phyloP scores from a whole-genome alignment of 2,113 vertebrate species.

The Nothoprocta perdicaria region DNA sequence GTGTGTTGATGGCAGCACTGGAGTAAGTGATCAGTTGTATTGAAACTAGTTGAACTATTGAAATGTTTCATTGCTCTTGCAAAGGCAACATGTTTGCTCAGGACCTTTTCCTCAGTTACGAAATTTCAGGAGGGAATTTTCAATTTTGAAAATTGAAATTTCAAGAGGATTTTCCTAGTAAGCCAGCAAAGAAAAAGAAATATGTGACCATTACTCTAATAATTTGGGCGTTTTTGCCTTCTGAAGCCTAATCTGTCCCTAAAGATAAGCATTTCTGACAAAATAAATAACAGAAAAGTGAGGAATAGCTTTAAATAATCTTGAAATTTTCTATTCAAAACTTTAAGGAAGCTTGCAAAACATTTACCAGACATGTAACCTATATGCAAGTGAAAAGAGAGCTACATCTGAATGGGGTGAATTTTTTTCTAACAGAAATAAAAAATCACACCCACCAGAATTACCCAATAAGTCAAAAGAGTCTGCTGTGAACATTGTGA shows the following conservation, averaged over 20 bases:
- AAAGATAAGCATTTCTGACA: background rate
- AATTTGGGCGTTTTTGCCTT: background rate
- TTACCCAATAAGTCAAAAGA: background rate
- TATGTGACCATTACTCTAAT: background rate
- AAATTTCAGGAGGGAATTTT: background rate
- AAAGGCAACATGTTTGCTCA: background rate
- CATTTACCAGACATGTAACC: background rate
- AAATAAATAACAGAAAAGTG: background rate
- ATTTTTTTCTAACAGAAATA: background rate
- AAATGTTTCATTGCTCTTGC: background rate
- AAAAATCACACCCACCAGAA: background rate
- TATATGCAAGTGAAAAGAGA: background rate
- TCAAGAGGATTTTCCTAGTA: background rate
- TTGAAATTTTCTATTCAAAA: background rate
- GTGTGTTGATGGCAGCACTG: too few relatives aligned
- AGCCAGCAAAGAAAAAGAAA: slow-evolving; percentile 8
- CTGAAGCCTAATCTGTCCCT: background rate
- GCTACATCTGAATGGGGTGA: background rate
- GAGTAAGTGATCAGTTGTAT: background rate
- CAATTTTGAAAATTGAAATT: background rate
- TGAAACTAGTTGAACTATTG: background rate
- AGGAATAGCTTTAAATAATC: background rate
- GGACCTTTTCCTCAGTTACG: background rate
- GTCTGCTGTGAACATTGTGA: background rate
- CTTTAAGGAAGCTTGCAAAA: background rate